These are phyloP conservation scores for Datnioides undecimradiatus DNA, from an alignment of 2,113 vertebrate genomes.

Conservation along the genomic window DNA sequence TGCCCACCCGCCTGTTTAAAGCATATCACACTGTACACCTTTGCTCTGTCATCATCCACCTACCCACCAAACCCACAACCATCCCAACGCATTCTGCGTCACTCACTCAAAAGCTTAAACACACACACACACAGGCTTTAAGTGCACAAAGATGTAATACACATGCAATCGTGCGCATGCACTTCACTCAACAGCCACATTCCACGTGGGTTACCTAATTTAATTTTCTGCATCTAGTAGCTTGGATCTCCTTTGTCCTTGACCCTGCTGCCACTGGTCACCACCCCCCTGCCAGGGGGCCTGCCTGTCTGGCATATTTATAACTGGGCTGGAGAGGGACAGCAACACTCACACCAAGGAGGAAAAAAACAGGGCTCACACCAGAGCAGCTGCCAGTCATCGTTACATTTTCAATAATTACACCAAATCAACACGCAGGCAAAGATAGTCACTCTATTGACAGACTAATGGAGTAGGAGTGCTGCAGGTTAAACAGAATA, in stretches of 20 bases:
- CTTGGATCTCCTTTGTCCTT: constrained; percentile 68
- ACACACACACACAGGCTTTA: constrained; percentile 40
- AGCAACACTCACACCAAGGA: constrained; percentile 40
- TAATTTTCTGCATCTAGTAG: constrained; percentile 71
- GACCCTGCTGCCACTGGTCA: constrained; percentile 66
- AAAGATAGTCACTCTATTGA: constrained; percentile 21
- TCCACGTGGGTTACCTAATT: constrained; percentile 78
- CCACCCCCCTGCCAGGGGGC: constrained; percentile 39
- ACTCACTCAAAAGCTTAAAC: constrained; percentile 44
- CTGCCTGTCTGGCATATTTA: constrained; percentile 69
- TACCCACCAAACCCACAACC: constrained; percentile 57
- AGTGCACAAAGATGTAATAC: constrained; percentile 18
- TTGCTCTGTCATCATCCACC: constrained; percentile 69
- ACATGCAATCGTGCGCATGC: constrained; percentile 13
- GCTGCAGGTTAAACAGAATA: constrained; percentile 22
- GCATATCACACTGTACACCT: constrained; percentile 63
- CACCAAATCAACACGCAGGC: constrained; percentile 35
- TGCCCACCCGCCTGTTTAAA: constrained; percentile 54
- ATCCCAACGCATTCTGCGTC: constrained; percentile 29
- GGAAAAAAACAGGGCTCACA: constrained; percentile 53
- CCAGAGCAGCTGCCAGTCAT: constrained; percentile 36
- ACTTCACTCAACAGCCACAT: constrained; percentile 71
- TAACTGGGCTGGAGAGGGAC: constrained; percentile 42
- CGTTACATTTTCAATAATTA: constrained; percentile 41
- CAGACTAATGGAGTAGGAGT: constrained; percentile 5